Evolutionary conservation across 53 echinoderm and acorn worm species (phyloP).

Genomic region (Holothuria leucospilota): DNA sequence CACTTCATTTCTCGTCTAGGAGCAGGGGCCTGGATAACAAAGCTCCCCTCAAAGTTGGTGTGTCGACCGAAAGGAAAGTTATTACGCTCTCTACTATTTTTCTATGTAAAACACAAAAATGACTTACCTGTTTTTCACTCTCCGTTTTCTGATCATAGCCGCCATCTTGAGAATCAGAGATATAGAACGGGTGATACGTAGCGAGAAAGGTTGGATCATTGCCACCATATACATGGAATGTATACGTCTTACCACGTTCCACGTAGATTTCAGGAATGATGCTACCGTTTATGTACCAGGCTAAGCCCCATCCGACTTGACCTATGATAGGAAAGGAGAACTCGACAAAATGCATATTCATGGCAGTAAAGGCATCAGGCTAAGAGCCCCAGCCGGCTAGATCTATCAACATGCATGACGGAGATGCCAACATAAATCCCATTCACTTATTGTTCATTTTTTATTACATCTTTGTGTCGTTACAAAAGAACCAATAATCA

Average conservation of each 20-base stretch:
- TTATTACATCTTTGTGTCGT: too few species aligned
- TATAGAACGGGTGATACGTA: conserved; percentile 89
- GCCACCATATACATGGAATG: conserved; percentile 80
- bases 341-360: neutral
- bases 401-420: too few species aligned
- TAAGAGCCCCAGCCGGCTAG: too few species aligned
- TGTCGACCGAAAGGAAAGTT: too few species aligned
- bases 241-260: conserved; percentile 73
- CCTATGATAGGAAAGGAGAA: conserved; percentile 15
- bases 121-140: conserved; percentile 66
- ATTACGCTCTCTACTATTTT: too few species aligned
- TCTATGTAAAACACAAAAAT: too few species aligned
- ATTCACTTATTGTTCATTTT: too few species aligned
- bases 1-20: too few species aligned
- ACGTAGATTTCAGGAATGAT: conserved; percentile 84
- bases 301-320: conserved; percentile 79
- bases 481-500: too few species aligned
- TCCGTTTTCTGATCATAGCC: conserved; percentile 68
- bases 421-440: too few species aligned
- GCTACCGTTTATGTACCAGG: conserved; percentile 79
- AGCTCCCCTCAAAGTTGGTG: too few species aligned
- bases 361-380: neutral
- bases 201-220: conserved; percentile 60
- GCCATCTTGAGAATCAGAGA: conserved; percentile 72
- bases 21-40: too few species aligned